Percentiles rank a stretch among this genome's conserved stretches.
Conservation (phyloP, 2,888 invertebrate species). For the Agonopterix arenella region DNA sequence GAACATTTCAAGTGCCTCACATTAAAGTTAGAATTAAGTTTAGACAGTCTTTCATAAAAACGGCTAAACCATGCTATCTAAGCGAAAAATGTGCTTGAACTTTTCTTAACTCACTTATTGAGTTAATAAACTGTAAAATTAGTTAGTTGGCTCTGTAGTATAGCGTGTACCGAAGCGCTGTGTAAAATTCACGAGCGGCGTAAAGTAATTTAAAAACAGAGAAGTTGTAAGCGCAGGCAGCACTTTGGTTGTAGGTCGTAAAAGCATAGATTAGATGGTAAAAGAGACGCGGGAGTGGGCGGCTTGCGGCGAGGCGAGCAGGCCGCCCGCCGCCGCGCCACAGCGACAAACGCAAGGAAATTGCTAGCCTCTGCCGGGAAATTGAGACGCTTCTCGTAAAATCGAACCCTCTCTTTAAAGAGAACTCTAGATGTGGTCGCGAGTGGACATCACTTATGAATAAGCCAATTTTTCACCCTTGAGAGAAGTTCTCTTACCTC, state of each 20-base stretch:
- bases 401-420: conserved; percentile 31
- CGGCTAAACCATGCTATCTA: too few relatives aligned
- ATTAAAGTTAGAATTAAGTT: too few relatives aligned
- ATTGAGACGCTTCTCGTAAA: conserved; percentile 57
- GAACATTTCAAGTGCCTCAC: too few relatives aligned
- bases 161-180: conserved; percentile 2
- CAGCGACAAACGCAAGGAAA: conserved; percentile 56
- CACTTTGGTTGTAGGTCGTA: conserved; percentile 1
- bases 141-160: neutral
- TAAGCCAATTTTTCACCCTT: conserved; percentile 4
- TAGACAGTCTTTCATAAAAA: too few relatives aligned
- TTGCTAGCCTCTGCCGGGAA: conserved; percentile 55
- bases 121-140: neutral
- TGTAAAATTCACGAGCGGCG: conserved; percentile 6
- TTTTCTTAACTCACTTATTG: neutral
- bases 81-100: neutral
- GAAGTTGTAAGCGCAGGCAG: conserved; percentile 4
- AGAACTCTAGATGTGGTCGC: conserved; percentile 26
- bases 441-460: conserved; percentile 20
- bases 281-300: neutral
- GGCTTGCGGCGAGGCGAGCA: neutral
- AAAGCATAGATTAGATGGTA: conserved; percentile 2
- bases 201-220: conserved; percentile 10
- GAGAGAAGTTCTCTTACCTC: neutral
- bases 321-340: neutral